These are phyloP conservation scores for Drosophila bifasciata DNA, from an alignment of 1,140 invertebrate genomes.

Conservation along the genomic window DNA sequence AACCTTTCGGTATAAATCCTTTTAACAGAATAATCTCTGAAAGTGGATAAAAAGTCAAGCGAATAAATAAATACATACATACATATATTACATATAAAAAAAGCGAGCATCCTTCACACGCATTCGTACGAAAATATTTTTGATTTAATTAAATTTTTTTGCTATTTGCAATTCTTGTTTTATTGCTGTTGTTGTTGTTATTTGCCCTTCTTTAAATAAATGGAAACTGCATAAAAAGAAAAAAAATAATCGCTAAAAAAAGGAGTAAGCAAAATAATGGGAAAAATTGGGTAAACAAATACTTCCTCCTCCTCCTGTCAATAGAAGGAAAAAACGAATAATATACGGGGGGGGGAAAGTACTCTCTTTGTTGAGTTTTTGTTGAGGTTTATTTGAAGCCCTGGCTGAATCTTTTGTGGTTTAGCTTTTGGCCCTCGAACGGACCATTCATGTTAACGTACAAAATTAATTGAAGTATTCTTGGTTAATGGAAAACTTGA, in stretches of 20 bases:
- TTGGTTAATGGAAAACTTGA: no score
- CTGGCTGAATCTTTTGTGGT: slow-evolving; percentile 16
- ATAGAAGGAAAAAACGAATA: slow-evolving; percentile 29
- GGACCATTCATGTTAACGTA: slow-evolving; percentile 8
- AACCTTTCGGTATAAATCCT: no score
- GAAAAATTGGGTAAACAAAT: slow-evolving; percentile 23
- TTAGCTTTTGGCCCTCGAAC: slow-evolving; percentile 25
- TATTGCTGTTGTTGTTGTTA: slow-evolving; percentile 13
- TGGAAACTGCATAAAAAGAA: slow-evolving; percentile 31
- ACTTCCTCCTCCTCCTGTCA: slow-evolving; percentile 22
- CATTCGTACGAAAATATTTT: slow-evolving; percentile 33
- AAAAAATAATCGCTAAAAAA: slow-evolving; percentile 28
- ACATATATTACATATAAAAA: slow-evolving; percentile 50
- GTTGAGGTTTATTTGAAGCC: slow-evolving; percentile 19
- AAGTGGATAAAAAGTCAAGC: slow-evolving; percentile 10
- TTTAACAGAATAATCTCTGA: no score
- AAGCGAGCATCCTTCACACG: slow-evolving; percentile 32
- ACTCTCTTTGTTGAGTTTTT: slow-evolving; percentile 18
- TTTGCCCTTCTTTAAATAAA: slow-evolving; percentile 47
- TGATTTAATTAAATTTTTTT: slow-evolving; percentile 74
- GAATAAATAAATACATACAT: neutral
- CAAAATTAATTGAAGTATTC: no score
- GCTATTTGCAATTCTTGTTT: slow-evolving; percentile 11
- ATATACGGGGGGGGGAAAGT: slow-evolving; percentile 48
- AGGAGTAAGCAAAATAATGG: slow-evolving; percentile 24